phyloP scores from a whole-genome alignment of 2,888 invertebrate species.

The Xanthia togata region DNA sequence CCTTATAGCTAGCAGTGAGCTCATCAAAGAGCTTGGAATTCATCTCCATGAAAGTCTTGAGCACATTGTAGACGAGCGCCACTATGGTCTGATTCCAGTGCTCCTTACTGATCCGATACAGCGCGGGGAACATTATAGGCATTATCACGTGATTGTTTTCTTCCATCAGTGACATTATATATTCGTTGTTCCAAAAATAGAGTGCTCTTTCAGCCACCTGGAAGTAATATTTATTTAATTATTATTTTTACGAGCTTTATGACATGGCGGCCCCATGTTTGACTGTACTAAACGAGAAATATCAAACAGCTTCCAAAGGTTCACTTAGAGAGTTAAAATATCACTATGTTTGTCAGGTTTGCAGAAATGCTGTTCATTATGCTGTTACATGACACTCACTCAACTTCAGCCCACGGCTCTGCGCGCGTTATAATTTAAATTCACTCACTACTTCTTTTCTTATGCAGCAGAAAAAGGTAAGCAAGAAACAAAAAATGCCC shows the following conservation, averaged over 20 bases:
- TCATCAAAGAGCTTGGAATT: conserved; percentile 99
- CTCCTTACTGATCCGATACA: conserved; percentile 99
- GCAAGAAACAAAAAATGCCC: background rate
- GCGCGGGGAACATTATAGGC: conserved; percentile 99
- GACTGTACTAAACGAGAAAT: background rate
- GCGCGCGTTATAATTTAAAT: background rate
- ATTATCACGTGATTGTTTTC: conserved; percentile 99
- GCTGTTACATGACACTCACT: background rate
- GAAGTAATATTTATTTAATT: conserved; percentile 56
- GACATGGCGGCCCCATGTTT: background rate
- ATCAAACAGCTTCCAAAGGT: background rate
- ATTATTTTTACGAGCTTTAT: background rate
- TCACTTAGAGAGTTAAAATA: background rate
- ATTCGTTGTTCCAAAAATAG: conserved; percentile 99
- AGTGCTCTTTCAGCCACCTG: conserved; percentile 99
- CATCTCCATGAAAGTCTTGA: conserved; percentile 99
- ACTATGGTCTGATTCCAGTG: conserved; percentile 99
- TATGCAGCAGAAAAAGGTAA: too few relatives aligned
- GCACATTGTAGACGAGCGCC: conserved; percentile 99
- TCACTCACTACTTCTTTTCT: background rate
- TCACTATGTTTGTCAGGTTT: background rate
- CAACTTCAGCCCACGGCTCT: background rate
- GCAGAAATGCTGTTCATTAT: conserved; percentile 2
- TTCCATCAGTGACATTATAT: conserved; percentile 99
- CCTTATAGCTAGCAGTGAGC: conserved; percentile 99